Conservation (phyloP, 2,797 vertebrate genomes). For the Esox lucius region DNA sequence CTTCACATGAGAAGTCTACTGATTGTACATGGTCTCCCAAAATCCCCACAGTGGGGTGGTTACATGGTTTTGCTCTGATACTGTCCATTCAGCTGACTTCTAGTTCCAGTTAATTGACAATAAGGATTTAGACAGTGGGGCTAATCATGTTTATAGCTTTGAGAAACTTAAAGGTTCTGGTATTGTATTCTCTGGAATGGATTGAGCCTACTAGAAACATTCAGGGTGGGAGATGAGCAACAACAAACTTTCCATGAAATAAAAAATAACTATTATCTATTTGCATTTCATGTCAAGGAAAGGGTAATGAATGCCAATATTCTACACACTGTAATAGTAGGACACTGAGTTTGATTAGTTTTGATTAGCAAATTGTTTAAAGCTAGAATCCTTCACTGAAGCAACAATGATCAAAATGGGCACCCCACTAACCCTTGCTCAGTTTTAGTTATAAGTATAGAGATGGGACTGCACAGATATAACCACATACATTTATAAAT, state of each 20-base stretch:
- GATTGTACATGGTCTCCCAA: not conserved
- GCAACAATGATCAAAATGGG: too few species aligned
- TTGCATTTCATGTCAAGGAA: not conserved
- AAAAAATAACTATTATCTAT: not conserved
- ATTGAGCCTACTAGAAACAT: not conserved
- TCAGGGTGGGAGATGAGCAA: conserved; percentile 13
- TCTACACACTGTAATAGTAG: not conserved
- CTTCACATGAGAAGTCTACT: not conserved
- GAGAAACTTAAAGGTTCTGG: conserved; percentile 15
- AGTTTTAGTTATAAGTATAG: too few species aligned
- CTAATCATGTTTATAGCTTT: conserved; percentile 41
- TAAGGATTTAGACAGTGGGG: conserved; percentile 44
- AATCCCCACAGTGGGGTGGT: conserved; percentile 7
- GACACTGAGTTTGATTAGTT: not conserved
- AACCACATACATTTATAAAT: too few species aligned
- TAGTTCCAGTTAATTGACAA: conserved; percentile 37
- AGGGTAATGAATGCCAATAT: not conserved
- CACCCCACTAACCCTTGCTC: too few species aligned
- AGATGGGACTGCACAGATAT: too few species aligned
- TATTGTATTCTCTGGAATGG: conserved; percentile 20
- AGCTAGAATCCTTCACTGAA: too few species aligned
- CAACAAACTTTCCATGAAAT: conserved; percentile 5
- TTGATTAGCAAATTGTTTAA: too few species aligned
- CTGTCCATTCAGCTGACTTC: conserved; percentile 2
- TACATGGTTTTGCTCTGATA: conserved; percentile 9